phyloP scores from a whole-genome alignment of 2,888 invertebrate genomes.

The Melolontha melolontha region DNA sequence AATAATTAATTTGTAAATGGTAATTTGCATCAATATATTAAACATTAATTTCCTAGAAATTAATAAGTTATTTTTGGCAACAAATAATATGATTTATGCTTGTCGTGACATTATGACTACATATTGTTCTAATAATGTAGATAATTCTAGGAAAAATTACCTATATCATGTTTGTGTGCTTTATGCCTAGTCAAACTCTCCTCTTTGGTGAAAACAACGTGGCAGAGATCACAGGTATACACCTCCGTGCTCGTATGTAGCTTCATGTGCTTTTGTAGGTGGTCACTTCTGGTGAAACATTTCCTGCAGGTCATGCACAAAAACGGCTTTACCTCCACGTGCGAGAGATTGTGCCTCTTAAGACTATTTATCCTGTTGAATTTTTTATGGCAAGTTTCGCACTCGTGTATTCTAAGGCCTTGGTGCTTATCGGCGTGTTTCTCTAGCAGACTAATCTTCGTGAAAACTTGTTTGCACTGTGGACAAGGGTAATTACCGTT shows the following conservation, averaged over 20 bases:
- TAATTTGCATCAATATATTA: no score
- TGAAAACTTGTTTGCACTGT: constrained; percentile 58
- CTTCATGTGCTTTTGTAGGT: constrained; percentile 61
- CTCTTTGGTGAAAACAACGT: constrained; percentile 66
- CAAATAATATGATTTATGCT: no score
- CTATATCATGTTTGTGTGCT: constrained; percentile 62
- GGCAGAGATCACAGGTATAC: constrained; percentile 67
- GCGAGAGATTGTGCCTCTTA: constrained; percentile 66
- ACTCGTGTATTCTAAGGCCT: constrained; percentile 57
- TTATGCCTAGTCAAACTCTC: constrained; percentile 68
- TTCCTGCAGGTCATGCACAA: constrained; percentile 64
- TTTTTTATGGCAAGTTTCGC: constrained; percentile 64
- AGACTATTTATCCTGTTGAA: constrained; percentile 67
- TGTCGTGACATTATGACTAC: no score
- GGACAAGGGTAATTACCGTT: constrained; percentile 58
- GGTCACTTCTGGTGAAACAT: constrained; percentile 62
- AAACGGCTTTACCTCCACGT: constrained; percentile 63
- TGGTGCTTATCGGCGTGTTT: constrained; percentile 58
- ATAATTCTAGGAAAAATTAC: no score
- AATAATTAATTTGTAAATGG: no score
- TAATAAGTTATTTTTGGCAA: no score
- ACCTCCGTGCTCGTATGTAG: constrained; percentile 57
- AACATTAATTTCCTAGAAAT: no score
- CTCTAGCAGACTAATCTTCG: constrained; percentile 56
- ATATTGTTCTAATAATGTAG: no score